Evolutionary conservation across 2,797 vertebrate genomes (phyloP), one percentile per base, ranked within the genome.

Genomic region (Epinephelus awoara): DNA sequence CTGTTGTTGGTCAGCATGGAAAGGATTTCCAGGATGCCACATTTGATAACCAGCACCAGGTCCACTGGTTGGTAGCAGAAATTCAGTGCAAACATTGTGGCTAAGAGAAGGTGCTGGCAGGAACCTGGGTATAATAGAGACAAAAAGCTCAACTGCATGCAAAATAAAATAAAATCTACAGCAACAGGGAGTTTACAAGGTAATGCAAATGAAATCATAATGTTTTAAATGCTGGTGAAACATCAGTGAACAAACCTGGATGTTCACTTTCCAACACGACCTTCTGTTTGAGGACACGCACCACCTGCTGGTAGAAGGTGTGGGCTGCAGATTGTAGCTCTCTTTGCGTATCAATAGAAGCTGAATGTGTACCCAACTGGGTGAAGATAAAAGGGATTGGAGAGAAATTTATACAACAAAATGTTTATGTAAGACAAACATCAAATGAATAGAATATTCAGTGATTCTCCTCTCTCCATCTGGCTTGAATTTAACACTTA

Each of bases 261-360:
- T 90, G 91, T 70, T 95, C 90, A 78, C 69, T 94, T 84, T 96
- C 95, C 67, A 89, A 51, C 14, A 91, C 67, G 50, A 93, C 93
- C 79, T 93, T 95, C 58, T 94, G 92, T 84, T 92, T 91, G 59
- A 96, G 95, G 62, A 95, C 91, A 62, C 84, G 79, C 66, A 95
- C 93, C 82, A 96, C 94, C 91, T 96, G 95, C 90, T 96, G 95
- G 87, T 96, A 95, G 81, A 96, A 95, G 5, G 80, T 90, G 72
- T 96, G 96, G 3, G 96, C 96, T 80, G 94, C 94, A 75, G 91
- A 91, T 52, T 96, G 94, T 3, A 96, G 92, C 69, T 95, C 94
- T 69, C 74, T 91, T 69, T 95, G 94, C 5, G 91, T 91, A 23
- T 83, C 85, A 72, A 91, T 47, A 44, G 92, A 93, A 62, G 95